phyloP scores from a whole-genome alignment of 1,140 invertebrate genomes.

The Dinoponera quadriceps region DNA sequence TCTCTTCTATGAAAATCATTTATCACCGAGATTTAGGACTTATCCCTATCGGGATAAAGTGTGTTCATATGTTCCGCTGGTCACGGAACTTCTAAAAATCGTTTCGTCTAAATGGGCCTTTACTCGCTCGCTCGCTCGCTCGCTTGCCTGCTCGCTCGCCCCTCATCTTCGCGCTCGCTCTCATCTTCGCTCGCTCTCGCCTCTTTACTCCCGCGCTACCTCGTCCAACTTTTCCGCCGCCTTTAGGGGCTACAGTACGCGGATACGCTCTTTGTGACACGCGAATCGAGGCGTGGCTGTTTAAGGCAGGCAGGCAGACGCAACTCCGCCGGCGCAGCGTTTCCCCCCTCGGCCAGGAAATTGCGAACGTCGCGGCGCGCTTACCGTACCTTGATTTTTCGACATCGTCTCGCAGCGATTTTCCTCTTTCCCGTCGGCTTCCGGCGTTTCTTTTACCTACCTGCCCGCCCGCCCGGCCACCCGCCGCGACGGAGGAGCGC shows the following conservation, averaged over 20 bases:
- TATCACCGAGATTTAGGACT: neutral
- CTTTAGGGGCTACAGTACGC: conserved; percentile 47
- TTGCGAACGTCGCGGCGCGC: conserved; percentile 59
- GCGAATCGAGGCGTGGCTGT: conserved; percentile 63
- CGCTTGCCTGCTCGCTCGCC: neutral
- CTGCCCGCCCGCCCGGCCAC: neutral
- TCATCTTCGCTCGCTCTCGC: conserved; percentile 42
- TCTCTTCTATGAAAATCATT: conserved; percentile 14
- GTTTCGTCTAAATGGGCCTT: conserved; percentile 48
- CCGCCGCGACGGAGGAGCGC: conserved; percentile 5
- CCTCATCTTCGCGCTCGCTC: neutral
- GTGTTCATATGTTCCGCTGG: neutral
- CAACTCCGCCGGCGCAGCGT: conserved; percentile 2
- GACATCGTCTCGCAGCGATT: conserved; percentile 40
- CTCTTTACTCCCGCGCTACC: conserved; percentile 50
- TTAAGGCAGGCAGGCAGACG: conserved; percentile 58
- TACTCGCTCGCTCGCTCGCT: conserved; percentile 13
- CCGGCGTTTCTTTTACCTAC: conserved; percentile 55
- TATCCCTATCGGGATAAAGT: neutral
- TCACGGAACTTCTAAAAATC: neutral
- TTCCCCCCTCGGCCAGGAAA: conserved; percentile 47
- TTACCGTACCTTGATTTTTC: conserved; percentile 63
- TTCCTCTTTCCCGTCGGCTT: conserved; percentile 37
- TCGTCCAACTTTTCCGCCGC: conserved; percentile 58
- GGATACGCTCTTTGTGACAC: conserved; percentile 62